A percentile compares a stretch with the other conserved stretches of the same genome.
These are phyloP conservation scores for Strongylocentrotus purpuratus DNA, from an alignment of 35 echinoderm and acorn worm genomes.

Conservation along the genomic window DNA sequence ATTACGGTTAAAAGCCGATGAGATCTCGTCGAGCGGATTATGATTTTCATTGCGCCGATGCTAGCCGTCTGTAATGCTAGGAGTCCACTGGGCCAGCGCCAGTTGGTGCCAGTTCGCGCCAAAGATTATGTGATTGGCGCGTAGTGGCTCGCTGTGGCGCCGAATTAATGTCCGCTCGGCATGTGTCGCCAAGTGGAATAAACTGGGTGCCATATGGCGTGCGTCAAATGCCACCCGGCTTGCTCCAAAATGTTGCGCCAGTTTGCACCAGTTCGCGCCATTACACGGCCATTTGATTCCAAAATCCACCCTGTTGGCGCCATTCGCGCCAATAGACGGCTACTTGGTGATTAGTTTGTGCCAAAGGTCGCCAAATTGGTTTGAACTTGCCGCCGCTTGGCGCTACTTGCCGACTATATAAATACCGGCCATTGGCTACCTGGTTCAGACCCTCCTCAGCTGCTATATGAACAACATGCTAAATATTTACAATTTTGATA, in stretches of 20 bases:
- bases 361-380: slow-evolving; percentile 38
- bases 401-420: slow-evolving; percentile 4
- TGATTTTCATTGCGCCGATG: too few relatives aligned
- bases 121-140: slow-evolving; percentile 53
- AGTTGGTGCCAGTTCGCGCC: slow-evolving; percentile 51
- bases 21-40: too few relatives aligned
- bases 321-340: slow-evolving; percentile 11
- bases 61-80: slow-evolving; percentile 28
- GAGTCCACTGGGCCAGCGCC: slow-evolving; percentile 50
- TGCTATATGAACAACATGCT: too few relatives aligned
- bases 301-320: too few relatives aligned
- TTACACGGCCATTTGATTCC: too few relatives aligned
- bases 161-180: slow-evolving; percentile 52
- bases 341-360: slow-evolving; percentile 40
- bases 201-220: slow-evolving; percentile 54
- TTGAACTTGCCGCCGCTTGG: slow-evolving; percentile 15
- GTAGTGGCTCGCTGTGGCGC: slow-evolving; percentile 56
- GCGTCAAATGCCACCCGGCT: slow-evolving; percentile 33
- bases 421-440: background rate
- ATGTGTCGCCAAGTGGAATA: slow-evolving; percentile 55
- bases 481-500: slow-evolving; percentile 54
- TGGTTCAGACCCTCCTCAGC: slow-evolving; percentile 28
- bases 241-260: too few relatives aligned
- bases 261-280: background rate
- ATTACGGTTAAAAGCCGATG: too few relatives aligned